Evolutionary conservation across 2,888 invertebrate genomes (phyloP).

Genomic region (Andrena flavipes): DNA sequence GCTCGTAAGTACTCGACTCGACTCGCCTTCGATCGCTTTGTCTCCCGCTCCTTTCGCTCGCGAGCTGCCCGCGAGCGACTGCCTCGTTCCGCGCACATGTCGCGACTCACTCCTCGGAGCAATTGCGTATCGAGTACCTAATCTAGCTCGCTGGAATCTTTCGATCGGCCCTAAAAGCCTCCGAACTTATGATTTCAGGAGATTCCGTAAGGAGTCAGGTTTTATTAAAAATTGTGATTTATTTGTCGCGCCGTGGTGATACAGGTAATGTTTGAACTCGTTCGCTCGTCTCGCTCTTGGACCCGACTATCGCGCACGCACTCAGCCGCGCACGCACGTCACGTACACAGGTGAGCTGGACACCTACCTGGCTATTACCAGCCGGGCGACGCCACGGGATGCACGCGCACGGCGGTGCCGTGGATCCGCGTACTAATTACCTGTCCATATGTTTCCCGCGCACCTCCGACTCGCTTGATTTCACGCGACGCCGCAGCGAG

Average conservation of each 20-base stretch:
- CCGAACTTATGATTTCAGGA: too few relatives aligned
- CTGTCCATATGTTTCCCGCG: conserved; percentile 37
- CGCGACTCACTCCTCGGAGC: neutral
- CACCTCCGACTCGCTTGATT: conserved; percentile 30
- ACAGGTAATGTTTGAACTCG: neutral
- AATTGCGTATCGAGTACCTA: neutral
- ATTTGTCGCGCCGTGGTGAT: neutral
- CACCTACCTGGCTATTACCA: conserved; percentile 53
- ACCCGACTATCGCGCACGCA: conserved; percentile 28
- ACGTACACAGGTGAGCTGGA: conserved; percentile 47
- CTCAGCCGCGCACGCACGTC: conserved; percentile 15
- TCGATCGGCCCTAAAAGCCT: too few relatives aligned
- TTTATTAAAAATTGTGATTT: too few relatives aligned
- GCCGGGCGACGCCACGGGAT: conserved; percentile 24
- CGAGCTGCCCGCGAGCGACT: neutral
- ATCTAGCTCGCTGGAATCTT: neutral
- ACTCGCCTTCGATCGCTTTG: conserved; percentile 38
- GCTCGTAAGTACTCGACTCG: conserved; percentile 10
- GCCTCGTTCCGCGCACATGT: neutral
- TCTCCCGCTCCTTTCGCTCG: conserved; percentile 7
- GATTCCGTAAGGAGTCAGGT: too few relatives aligned
- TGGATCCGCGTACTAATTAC: conserved; percentile 38
- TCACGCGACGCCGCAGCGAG: conserved; percentile 23
- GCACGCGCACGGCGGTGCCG: neutral
- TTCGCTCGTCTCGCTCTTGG: neutral